Conservation (phyloP, 2,113 vertebrate genomes). For the Entomyzon cyanotis region DNA sequence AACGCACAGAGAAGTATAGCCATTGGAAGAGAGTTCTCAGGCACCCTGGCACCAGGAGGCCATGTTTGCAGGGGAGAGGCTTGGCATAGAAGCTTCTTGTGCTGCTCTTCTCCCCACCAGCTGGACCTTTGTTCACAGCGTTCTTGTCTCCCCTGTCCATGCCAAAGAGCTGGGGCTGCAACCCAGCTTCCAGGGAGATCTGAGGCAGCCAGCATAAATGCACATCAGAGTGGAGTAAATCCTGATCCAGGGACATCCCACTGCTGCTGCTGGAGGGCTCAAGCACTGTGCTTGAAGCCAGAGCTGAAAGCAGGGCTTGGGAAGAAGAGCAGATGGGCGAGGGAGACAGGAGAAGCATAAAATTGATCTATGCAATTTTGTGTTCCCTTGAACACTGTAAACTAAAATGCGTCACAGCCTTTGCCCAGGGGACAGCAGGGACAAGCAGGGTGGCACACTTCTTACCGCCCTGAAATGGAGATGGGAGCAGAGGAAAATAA, state of each 20-base stretch:
- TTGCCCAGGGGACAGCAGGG: background rate
- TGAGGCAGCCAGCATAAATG: background rate
- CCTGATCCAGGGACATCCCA: background rate
- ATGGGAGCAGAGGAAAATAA: background rate
- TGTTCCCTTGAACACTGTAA: background rate
- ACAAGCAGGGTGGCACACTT: background rate
- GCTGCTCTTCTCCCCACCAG: background rate
- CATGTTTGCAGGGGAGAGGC: background rate
- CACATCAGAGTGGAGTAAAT: background rate
- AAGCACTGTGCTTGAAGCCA: background rate
- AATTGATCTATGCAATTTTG: background rate
- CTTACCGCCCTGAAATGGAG: background rate
- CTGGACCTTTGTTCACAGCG: background rate
- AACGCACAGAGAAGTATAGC: background rate
- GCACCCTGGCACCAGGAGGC: background rate
- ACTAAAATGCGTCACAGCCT: background rate
- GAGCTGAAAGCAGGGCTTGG: background rate
- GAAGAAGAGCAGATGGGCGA: background rate
- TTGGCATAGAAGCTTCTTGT: background rate
- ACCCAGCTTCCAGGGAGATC: background rate
- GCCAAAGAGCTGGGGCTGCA: background rate
- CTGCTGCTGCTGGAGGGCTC: background rate
- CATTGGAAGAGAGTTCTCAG: background rate
- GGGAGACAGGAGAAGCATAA: slow-evolving; percentile 6
- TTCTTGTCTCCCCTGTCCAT: background rate